phyloP scores from a whole-genome alignment of 2,113 vertebrate genomes.

The Albula goreensis region DNA sequence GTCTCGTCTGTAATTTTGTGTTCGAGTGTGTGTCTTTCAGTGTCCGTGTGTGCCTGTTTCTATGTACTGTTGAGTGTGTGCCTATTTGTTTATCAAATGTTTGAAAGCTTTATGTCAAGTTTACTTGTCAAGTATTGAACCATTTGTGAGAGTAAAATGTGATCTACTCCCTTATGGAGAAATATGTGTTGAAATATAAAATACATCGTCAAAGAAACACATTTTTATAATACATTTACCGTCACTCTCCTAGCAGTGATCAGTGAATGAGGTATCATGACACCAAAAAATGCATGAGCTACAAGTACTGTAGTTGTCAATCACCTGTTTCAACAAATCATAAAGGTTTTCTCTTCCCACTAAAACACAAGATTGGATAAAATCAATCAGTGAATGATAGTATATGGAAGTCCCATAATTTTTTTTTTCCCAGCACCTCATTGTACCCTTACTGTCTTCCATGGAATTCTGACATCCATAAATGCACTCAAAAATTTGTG shows the following conservation, averaged over 20 bases:
- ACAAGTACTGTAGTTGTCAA: too few relatives aligned
- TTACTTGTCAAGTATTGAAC: not conserved
- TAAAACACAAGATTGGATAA: too few relatives aligned
- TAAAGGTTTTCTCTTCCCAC: too few relatives aligned
- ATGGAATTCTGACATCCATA: not conserved
- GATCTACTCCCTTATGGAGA: not conserved
- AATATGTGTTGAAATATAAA: constrained; percentile 3
- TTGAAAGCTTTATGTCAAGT: not conserved
- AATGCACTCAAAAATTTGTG: not conserved
- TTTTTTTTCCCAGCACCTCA: too few relatives aligned
- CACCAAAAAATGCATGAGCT: too few relatives aligned
- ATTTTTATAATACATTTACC: not conserved
- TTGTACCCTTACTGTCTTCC: not conserved
- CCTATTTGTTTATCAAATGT: constrained; percentile 2
- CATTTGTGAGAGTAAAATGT: constrained; percentile 5
- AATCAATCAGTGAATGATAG: too few relatives aligned
- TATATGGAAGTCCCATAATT: too few relatives aligned
- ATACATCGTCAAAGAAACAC: not conserved
- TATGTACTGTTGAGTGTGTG: not conserved
- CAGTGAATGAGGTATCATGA: too few relatives aligned
- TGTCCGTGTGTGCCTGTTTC: not conserved
- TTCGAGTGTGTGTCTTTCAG: not conserved
- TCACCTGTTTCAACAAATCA: too few relatives aligned
- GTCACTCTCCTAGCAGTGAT: too few relatives aligned
- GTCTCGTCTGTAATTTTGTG: not conserved